Percentiles rank a stretch among this genome's conserved stretches.
phyloP scores from a whole-genome alignment of 2,888 invertebrate species.

The Lasius platythorax region DNA sequence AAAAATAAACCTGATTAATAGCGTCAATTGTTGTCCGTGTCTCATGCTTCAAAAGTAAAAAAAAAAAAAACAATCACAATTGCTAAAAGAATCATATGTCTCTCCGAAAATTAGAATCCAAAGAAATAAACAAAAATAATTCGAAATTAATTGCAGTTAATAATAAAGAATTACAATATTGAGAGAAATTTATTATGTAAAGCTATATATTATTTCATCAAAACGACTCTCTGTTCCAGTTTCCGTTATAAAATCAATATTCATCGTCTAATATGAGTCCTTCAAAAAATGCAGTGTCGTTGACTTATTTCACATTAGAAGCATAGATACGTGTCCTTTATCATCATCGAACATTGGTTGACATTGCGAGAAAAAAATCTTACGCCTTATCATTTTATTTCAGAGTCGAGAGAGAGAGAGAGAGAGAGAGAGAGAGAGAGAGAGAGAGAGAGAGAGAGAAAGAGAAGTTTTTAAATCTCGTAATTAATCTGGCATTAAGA shows the following conservation, averaged over 20 bases:
- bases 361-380: neutral
- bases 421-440: too few species aligned
- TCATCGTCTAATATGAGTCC: neutral
- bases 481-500: constrained; percentile 38
- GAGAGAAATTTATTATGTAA: neutral
- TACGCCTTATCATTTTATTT: neutral
- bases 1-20: neutral
- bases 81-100: neutral
- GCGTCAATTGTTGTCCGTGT: neutral
- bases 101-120: neutral
- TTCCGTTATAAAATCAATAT: neutral
- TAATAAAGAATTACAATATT: neutral
- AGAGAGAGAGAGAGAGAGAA: too few species aligned
- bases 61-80: neutral
- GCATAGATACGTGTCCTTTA: neutral
- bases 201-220: too few species aligned
- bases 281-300: neutral
- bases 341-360: neutral
- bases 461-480: constrained; percentile 14
- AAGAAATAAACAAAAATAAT: neutral
- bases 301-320: neutral
- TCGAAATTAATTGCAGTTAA: neutral
- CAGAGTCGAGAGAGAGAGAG: neutral
- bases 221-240: neutral
- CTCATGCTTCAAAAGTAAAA: neutral